Conservation (phyloP, 2,888 invertebrate species). For the Aspidiotus destructor region DNA sequence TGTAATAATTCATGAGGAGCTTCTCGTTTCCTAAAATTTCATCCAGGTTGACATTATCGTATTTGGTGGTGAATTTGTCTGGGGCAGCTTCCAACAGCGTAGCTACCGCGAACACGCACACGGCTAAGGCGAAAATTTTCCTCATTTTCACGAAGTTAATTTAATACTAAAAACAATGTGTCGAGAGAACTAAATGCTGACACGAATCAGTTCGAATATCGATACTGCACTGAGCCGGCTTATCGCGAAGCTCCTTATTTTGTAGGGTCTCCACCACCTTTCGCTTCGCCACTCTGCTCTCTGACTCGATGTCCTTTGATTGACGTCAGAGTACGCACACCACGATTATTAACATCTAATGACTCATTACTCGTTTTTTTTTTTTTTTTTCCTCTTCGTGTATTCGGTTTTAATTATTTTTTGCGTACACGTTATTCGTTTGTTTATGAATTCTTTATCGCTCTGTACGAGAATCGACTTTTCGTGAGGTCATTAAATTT, state of each 20-base stretch:
- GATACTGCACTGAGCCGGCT: conserved; percentile 10
- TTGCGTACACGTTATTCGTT: too few species aligned
- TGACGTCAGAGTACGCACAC: conserved; percentile 15
- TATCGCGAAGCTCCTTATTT: conserved; percentile 8
- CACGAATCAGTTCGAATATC: conserved; percentile 21
- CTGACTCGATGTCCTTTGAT: conserved; percentile 21
- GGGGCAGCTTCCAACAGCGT: conserved; percentile 38
- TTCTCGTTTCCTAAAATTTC: conserved; percentile 56
- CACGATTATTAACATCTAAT: conserved; percentile 21
- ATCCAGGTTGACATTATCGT: conserved; percentile 58
- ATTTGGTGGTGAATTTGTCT: conserved; percentile 55
- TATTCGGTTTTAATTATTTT: too few species aligned
- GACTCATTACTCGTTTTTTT: conserved; percentile 28
- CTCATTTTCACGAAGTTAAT: conserved; percentile 31
- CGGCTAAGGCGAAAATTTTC: conserved; percentile 33
- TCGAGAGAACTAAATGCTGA: conserved; percentile 19
- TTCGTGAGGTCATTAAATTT: too few species aligned
- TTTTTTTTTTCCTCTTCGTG: conserved; percentile 26
- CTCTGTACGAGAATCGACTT: too few species aligned
- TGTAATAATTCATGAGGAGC: conserved; percentile 53
- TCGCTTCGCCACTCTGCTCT: conserved; percentile 4
- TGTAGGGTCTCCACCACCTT: not conserved
- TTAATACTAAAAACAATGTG: too few species aligned
- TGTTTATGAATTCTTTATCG: too few species aligned
- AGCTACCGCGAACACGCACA: conserved; percentile 30